phyloP scores from a whole-genome alignment of 2,797 vertebrate species.

The Hipposideros larvatus region DNA sequence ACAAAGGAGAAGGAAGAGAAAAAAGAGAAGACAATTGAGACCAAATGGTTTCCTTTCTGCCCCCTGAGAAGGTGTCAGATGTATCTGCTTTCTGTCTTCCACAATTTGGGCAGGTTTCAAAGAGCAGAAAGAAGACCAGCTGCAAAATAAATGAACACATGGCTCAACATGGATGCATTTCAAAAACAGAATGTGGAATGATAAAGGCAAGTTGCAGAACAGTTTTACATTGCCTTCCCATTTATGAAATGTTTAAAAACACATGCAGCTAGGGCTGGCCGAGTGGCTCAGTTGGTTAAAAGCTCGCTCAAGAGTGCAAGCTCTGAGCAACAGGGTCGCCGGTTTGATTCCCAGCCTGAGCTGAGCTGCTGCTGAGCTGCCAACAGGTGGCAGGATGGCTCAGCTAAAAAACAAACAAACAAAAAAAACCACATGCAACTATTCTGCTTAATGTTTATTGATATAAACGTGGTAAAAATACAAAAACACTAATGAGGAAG shows the following conservation, averaged over 20 bases:
- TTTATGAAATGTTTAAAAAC: constrained; percentile 47
- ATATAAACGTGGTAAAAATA: not conserved
- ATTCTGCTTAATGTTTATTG: not conserved
- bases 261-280: not conserved
- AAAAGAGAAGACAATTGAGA: not conserved
- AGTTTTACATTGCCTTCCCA: not conserved
- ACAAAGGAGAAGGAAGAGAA: not conserved
- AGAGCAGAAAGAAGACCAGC: constrained; percentile 36
- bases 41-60: constrained; percentile 33
- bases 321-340: no score
- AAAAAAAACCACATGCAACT: not conserved
- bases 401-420: no score
- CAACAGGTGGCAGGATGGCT: no score
- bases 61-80: constrained; percentile 23
- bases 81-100: constrained; percentile 26
- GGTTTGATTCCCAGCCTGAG: no score
- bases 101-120: constrained; percentile 56
- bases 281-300: no score
- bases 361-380: no score
- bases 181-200: not conserved
- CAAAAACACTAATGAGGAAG: not conserved
- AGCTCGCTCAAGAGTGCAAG: no score
- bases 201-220: not conserved
- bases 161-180: not conserved
- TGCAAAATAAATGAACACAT: constrained; percentile 9